phyloP scores from a whole-genome alignment of 53 echinoderm and acorn worm genomes.

The Antedon mediterranea region DNA sequence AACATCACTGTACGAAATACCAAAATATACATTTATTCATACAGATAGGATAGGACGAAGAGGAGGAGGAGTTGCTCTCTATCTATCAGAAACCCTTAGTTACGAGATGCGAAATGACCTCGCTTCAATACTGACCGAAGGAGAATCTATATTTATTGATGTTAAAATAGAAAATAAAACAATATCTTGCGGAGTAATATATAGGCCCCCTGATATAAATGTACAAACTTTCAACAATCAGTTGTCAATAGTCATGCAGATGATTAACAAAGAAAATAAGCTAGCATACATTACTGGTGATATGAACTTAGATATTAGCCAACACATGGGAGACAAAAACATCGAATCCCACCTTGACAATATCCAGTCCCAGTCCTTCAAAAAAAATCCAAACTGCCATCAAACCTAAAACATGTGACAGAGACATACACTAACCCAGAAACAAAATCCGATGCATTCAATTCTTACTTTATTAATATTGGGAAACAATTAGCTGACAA shows the following conservation, averaged over 20 bases:
- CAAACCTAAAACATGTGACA: no score
- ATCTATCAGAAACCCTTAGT: background rate
- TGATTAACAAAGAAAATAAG: background rate
- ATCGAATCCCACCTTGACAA: background rate
- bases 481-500: no score
- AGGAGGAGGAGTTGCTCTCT: background rate
- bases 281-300: background rate
- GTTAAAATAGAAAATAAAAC: background rate
- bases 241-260: background rate
- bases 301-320: background rate
- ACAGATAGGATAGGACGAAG: background rate
- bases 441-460: no score
- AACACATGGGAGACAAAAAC: background rate
- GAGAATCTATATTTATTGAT: background rate
- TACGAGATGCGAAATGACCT: background rate
- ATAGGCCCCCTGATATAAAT: background rate
- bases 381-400: no score
- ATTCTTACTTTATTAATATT: no score
- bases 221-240: background rate
- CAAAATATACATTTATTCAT: background rate
- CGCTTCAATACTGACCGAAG: background rate
- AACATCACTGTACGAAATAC: background rate
- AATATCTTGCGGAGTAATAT: background rate
- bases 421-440: no score
- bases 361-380: background rate